Percentiles rank a stretch among this genome's conserved stretches.
phyloP scores from a whole-genome alignment of 2,888 invertebrate genomes.

The Abscondita cerata region DNA sequence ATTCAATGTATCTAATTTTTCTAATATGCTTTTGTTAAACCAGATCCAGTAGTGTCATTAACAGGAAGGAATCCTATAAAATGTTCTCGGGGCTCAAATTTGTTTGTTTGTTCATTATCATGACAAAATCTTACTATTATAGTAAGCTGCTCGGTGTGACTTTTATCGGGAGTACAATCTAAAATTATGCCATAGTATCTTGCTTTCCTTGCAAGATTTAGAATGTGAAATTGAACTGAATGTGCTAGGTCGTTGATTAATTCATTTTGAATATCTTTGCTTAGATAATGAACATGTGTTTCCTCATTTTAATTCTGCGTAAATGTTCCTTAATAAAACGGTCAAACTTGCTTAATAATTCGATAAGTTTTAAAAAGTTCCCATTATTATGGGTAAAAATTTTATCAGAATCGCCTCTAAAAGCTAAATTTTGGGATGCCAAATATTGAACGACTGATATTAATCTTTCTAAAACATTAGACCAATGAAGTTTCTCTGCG shows the following conservation, averaged over 20 bases:
- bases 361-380: slow-evolving; percentile 4
- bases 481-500: not conserved
- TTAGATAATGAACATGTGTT: not conserved
- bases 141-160: not conserved
- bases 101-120: not conserved
- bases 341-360: not conserved
- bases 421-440: not conserved
- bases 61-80: too few species aligned
- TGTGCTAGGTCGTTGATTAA: not conserved
- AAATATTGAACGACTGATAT: not conserved
- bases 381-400: slow-evolving; percentile 1
- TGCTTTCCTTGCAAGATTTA: not conserved
- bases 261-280: not conserved
- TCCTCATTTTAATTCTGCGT: not conserved
- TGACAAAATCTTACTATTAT: not conserved
- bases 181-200: not conserved
- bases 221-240: not conserved
- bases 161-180: not conserved
- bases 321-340: not conserved
- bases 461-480: not conserved
- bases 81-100: not conserved
- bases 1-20: too few species aligned
- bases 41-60: too few species aligned
- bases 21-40: not conserved
- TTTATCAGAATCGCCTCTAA: not conserved